Conservation (phyloP, 92 coral and sea anemone species). For the Pocillopora meandrina region DNA sequence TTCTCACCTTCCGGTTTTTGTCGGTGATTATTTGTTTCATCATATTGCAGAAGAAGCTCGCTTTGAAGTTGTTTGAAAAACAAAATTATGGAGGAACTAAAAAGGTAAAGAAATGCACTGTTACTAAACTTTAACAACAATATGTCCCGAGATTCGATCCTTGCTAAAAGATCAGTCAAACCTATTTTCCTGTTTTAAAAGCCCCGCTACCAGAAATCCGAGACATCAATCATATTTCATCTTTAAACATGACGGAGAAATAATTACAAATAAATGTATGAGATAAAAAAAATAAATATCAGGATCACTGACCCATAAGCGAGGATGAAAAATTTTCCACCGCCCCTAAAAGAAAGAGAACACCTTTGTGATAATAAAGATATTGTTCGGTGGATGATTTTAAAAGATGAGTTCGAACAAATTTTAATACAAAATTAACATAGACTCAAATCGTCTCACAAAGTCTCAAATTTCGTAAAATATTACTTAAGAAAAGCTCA, state of each 20-base stretch:
- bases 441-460: background rate
- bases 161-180: too few species aligned
- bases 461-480: slow-evolving; percentile 5
- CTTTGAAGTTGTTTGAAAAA: too few species aligned
- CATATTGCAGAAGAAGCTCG: too few species aligned
- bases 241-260: slow-evolving; percentile 12
- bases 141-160: too few species aligned
- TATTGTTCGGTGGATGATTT: background rate
- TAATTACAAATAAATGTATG: slow-evolving; percentile 11
- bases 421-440: slow-evolving; percentile 3
- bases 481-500: slow-evolving; percentile 1
- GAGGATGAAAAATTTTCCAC: background rate
- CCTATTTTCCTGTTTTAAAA: too few species aligned
- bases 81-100: too few species aligned
- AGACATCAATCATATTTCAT: slow-evolving; percentile 9
- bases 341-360: background rate
- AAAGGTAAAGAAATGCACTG: too few species aligned
- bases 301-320: background rate
- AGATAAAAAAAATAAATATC: background rate
- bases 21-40: too few species aligned
- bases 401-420: slow-evolving; percentile 11
- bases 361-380: background rate
- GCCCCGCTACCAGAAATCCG: too few species aligned
- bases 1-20: too few species aligned
- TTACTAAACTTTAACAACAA: too few species aligned